Evolutionary conservation across 2,797 vertebrate genomes (phyloP).

Genomic region (Sorex maritimensis): DNA sequence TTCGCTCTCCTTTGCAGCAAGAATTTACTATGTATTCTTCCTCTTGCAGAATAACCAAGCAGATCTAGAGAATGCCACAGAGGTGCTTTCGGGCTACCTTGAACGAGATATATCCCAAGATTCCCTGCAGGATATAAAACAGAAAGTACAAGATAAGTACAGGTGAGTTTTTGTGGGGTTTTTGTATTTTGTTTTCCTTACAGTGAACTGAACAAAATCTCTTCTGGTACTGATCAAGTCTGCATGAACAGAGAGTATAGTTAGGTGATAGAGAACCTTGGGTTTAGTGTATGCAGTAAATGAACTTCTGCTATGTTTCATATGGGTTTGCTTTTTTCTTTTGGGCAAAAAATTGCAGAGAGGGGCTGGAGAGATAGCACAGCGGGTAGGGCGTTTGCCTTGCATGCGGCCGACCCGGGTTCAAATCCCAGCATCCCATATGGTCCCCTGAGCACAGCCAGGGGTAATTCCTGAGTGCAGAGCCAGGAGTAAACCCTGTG

Average conservation of each 20-base stretch:
- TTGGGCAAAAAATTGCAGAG: not conserved
- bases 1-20: slow-evolving; percentile 45
- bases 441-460: no score
- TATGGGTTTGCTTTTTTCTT: not conserved
- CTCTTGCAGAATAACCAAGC: slow-evolving; percentile 98
- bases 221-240: not conserved
- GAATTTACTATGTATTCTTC: slow-evolving; percentile 43
- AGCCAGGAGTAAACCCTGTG: no score
- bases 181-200: not conserved
- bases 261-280: slow-evolving; percentile 22
- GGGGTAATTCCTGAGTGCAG: no score
- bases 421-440: no score
- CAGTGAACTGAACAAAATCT: not conserved
- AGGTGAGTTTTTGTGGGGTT: slow-evolving; percentile 91
- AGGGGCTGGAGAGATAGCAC: not conserved
- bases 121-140: slow-evolving; percentile 99
- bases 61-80: slow-evolving; percentile 99
- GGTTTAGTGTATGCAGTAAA: not conserved
- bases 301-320: slow-evolving; percentile 10
- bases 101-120: slow-evolving; percentile 99
- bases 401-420: no score
- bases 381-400: no score
- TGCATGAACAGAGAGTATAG: not conserved
- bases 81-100: slow-evolving; percentile 99
- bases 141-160: slow-evolving; percentile 99